Conservation (phyloP, 2,113 vertebrate species). For the Ophthalmolycus amberensis region DNA sequence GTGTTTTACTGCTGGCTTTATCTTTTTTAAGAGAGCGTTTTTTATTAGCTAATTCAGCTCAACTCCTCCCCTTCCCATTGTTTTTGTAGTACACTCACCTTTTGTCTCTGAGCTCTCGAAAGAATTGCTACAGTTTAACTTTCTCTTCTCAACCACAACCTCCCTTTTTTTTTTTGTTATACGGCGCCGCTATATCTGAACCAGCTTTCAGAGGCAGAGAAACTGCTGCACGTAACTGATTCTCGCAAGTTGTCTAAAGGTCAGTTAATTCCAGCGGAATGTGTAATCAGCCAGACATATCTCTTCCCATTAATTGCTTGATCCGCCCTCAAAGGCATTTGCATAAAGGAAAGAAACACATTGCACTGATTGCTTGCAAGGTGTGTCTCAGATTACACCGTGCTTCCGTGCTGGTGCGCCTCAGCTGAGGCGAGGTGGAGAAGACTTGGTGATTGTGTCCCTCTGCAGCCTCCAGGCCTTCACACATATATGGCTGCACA, state of each 20-base stretch:
- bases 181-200: conserved; percentile 1
- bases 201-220: conserved; percentile 17
- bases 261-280: conserved; percentile 59
- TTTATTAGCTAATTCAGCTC: conserved; percentile 21
- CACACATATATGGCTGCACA: neutral
- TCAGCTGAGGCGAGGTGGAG: conserved; percentile 26
- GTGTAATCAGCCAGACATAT: conserved; percentile 61
- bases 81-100: neutral
- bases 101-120: conserved; percentile 16
- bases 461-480: conserved; percentile 4
- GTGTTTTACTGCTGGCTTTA: conserved; percentile 23
- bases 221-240: conserved; percentile 4
- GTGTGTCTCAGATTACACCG: conserved; percentile 51
- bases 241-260: conserved; percentile 35
- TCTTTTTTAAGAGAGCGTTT: conserved; percentile 22
- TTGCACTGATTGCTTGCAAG: conserved; percentile 54
- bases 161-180: conserved; percentile 5
- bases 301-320: conserved; percentile 60
- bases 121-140: conserved; percentile 14
- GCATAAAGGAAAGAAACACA: conserved; percentile 31
- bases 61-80: neutral
- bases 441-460: conserved; percentile 1
- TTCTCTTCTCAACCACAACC: neutral
- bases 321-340: conserved; percentile 48
- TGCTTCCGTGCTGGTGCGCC: conserved; percentile 34